Conservation (phyloP, 35 echinoderm and acorn worm genomes). For the Ophioderma brevispina region DNA sequence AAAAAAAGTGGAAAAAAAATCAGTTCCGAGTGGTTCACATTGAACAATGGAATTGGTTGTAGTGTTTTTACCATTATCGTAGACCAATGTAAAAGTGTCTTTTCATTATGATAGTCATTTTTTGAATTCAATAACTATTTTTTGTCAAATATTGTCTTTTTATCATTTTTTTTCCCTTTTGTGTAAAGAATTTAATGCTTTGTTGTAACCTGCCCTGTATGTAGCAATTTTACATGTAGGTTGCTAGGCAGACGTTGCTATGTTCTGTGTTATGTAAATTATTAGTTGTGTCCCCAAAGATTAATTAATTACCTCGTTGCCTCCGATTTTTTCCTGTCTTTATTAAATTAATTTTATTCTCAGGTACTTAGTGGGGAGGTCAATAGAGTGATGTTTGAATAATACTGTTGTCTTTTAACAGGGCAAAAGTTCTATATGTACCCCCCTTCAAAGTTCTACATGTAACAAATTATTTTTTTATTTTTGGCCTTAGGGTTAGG, state of each 20-base stretch:
- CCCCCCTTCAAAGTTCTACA: too few relatives aligned
- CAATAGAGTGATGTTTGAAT: not conserved
- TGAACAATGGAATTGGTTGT: not conserved
- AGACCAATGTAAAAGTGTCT: constrained; percentile 1
- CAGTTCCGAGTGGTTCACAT: not conserved
- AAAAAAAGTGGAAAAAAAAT: not conserved
- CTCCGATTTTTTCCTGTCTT: too few relatives aligned
- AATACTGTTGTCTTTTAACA: too few relatives aligned
- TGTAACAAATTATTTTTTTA: too few relatives aligned
- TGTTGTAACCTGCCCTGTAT: not conserved
- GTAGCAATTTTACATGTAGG: not conserved
- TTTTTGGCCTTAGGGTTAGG: too few relatives aligned
- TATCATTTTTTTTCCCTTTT: not conserved
- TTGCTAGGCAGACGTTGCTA: not conserved
- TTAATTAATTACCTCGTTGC: not conserved
- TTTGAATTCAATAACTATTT: constrained; percentile 1
- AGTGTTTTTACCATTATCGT: not conserved
- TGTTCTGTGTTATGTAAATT: constrained; percentile 1
- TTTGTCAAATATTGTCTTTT: not conserved
- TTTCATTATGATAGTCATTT: not conserved
- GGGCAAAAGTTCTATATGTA: too few relatives aligned
- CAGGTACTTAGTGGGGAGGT: not conserved
- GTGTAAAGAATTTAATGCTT: not conserved
- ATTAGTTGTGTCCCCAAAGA: not conserved
- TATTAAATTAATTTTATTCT: not conserved